Percentiles rank a stretch among this genome's conserved stretches.
Evolutionary conservation across 2,888 invertebrate species (phyloP).

Genomic region (Folsomia candida): DNA sequence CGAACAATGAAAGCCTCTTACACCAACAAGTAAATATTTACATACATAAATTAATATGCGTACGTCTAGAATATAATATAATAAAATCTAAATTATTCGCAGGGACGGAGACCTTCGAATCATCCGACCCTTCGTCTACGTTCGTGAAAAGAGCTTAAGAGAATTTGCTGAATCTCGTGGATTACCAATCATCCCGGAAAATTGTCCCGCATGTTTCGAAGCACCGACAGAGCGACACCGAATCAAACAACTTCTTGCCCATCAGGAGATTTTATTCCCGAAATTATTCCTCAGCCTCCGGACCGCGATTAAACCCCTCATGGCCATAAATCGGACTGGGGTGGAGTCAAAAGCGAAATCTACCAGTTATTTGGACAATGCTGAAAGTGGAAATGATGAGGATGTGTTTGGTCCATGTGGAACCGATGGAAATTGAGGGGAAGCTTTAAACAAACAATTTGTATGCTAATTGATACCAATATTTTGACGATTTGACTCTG

Average conservation of each 20-base stretch:
- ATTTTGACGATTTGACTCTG: no score
- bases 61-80: neutral
- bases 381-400: no score
- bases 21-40: conserved; percentile 62
- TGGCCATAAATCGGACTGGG: conserved; percentile 35
- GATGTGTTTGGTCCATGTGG: no score
- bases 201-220: conserved; percentile 60
- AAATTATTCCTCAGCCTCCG: conserved; percentile 71
- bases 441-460: no score
- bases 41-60: neutral
- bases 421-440: no score
- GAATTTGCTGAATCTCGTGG: conserved; percentile 72
- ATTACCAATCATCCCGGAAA: conserved; percentile 68
- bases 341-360: conserved; percentile 41
- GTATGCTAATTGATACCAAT: no score
- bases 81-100: conserved; percentile 51
- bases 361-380: no score
- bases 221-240: conserved; percentile 63
- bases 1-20: conserved; percentile 76
- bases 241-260: conserved; percentile 67
- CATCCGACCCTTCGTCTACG: conserved; percentile 82
- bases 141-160: conserved; percentile 71
- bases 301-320: conserved; percentile 71
- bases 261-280: conserved; percentile 74
- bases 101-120: conserved; percentile 78